These are phyloP conservation scores for Boulengeromyrus knoepffleri DNA, from an alignment of 2,113 vertebrate genomes.

Conservation along the genomic window DNA sequence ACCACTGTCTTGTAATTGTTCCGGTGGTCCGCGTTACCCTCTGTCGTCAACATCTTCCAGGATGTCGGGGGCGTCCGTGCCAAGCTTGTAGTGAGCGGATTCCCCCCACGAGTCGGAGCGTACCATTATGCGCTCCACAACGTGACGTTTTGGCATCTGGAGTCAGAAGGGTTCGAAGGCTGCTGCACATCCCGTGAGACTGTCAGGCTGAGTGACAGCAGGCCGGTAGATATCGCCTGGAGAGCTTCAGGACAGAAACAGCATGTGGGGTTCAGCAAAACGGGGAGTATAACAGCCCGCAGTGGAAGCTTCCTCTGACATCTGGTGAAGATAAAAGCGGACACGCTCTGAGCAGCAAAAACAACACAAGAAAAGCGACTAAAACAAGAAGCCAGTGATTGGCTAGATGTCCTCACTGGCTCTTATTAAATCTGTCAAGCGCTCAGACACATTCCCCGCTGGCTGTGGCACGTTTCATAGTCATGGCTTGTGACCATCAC, in stretches of 20 bases:
- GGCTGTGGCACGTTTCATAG: neutral
- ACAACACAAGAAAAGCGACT: neutral
- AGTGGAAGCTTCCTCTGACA: neutral
- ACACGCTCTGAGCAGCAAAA: neutral
- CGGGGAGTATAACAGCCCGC: neutral
- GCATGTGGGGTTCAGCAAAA: neutral
- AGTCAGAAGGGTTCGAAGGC: neutral
- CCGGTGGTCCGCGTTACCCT: neutral
- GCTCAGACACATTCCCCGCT: neutral
- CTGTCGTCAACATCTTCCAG: constrained; percentile 1
- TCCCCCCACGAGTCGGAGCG: neutral
- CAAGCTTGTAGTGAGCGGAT: neutral
- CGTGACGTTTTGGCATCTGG: neutral
- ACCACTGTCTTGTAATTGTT: neutral
- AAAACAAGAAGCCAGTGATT: neutral
- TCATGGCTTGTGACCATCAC: neutral
- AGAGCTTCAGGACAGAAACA: neutral
- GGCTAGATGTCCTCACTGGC: neutral
- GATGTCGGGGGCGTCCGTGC: neutral
- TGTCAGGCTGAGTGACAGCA: neutral
- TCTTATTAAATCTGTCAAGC: neutral
- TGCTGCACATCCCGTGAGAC: neutral
- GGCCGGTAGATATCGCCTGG: neutral
- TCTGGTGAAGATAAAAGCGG: neutral
- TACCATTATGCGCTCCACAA: neutral